These are phyloP conservation scores for Spea multiplicata DNA, from an alignment of 2,113 vertebrate species.

Conservation along the genomic window DNA sequence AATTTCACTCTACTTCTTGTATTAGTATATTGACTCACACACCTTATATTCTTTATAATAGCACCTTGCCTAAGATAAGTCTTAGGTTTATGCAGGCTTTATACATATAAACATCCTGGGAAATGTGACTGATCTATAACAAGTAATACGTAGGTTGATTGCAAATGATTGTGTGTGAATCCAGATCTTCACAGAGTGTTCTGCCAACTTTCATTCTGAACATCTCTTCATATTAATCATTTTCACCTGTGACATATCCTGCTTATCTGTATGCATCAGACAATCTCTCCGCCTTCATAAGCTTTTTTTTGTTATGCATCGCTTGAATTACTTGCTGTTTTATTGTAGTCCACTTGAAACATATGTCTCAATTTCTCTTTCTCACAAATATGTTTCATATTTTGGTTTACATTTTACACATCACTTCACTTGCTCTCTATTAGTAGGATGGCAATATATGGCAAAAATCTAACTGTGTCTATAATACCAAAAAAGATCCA, in stretches of 20 bases:
- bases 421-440: not conserved
- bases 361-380: not conserved
- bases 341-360: conserved; percentile 1
- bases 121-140: not conserved
- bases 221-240: conserved; percentile 40
- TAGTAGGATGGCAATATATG: no score
- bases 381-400: not conserved
- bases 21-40: no score
- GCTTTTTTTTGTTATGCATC: conserved; percentile 24
- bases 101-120: not conserved
- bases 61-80: no score
- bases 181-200: conserved; percentile 37
- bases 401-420: not conserved
- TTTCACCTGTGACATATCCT: conserved; percentile 37
- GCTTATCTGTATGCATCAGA: conserved; percentile 27
- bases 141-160: not conserved
- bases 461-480: no score
- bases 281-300: conserved; percentile 37
- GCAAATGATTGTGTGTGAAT: conserved; percentile 12
- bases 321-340: conserved; percentile 21
- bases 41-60: no score
- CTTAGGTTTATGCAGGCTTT: no score
- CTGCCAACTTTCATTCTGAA: conserved; percentile 32
- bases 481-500: no score
- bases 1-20: no score